Base-by-base conservation (phyloP, 2,113 vertebrate species). In the Nibea albiflora region DNA sequence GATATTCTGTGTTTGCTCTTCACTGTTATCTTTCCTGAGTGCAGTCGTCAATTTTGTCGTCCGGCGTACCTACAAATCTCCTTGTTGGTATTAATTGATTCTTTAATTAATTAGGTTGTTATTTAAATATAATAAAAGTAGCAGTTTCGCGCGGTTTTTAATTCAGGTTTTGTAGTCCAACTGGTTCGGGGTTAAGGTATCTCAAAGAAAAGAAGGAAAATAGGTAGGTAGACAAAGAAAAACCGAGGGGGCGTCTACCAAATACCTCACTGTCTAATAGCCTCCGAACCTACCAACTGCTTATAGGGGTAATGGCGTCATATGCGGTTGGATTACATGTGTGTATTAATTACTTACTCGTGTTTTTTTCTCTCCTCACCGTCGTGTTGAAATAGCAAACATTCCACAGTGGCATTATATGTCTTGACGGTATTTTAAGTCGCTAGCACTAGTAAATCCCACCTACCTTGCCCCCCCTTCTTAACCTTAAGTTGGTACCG, bases 201-300 rank as follows among this genome's bases (percentile, higher is more conserved):
- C 66, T 65, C 9, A 71, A 70, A 69, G 64, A 44, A 69, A 85
- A 47, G 24, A 63, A 73, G 19, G 17, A 80, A 86, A 89, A 53
- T 77, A 91, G 86, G 78, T 78, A 90, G 56, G 78, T 39, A 85
- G 88, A 91, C 89, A 93, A 92, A 92, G 89, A 83, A 88, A 90
- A 71, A 63, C 67, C 4, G 20, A 73, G 81, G 86, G 85, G 91
- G 90, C 77, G 91, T 89, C 57, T n/a, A 76, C 65, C 56, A 82
- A 89, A 90, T 87, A 88, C 88, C 82, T 89, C 83, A 63, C 39
- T 44, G 76, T 82, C 53, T 73, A 62, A 82, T 64, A 63, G 73
- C 57, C 54, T 78, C 75, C 64, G 81, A 78, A 85, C 60, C 58
- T 85, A 89, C 88, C 87, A 89, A 56, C 60, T 78, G 11, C 26